A percentile compares a stretch with the other conserved stretches of the same genome.
Evolutionary conservation across 2,113 vertebrate species (phyloP).

Genomic region (Callipepla californica): DNA sequence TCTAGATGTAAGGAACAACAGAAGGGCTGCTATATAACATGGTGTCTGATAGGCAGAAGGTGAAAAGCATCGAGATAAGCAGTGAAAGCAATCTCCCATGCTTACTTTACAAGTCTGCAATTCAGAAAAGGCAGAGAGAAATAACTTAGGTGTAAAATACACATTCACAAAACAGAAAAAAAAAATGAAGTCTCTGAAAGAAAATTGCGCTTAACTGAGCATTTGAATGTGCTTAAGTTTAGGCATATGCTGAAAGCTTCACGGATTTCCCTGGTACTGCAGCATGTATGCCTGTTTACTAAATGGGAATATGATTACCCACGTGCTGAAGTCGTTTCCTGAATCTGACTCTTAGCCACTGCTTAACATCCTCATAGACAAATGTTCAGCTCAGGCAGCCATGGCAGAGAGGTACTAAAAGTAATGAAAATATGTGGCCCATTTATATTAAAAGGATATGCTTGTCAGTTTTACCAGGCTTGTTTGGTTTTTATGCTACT

Average conservation of each 20-base stretch:
- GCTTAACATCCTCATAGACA: background rate
- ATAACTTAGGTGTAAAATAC: background rate
- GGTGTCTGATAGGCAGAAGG: background rate
- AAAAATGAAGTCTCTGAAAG: background rate
- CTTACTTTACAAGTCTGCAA: background rate
- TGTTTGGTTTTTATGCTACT: background rate
- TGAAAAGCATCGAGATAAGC: background rate
- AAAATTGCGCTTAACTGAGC: background rate
- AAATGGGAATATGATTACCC: constrained; percentile 10
- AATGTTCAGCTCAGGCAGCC: constrained; percentile 8
- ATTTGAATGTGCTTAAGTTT: background rate
- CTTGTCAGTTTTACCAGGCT: background rate
- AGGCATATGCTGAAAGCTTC: background rate
- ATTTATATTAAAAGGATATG: constrained; percentile 11
- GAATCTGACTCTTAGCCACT: background rate
- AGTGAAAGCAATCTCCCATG: background rate
- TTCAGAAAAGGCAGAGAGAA: background rate
- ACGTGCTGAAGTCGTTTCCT: background rate
- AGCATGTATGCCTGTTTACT: background rate
- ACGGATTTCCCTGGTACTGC: background rate
- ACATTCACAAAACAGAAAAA: background rate
- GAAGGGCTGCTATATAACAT: background rate
- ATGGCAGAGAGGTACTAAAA: constrained; percentile 10
- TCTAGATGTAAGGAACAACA: background rate
- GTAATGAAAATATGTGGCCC: background rate